phyloP scores from a whole-genome alignment of 2,888 invertebrate species.

The Clanis bilineata region DNA sequence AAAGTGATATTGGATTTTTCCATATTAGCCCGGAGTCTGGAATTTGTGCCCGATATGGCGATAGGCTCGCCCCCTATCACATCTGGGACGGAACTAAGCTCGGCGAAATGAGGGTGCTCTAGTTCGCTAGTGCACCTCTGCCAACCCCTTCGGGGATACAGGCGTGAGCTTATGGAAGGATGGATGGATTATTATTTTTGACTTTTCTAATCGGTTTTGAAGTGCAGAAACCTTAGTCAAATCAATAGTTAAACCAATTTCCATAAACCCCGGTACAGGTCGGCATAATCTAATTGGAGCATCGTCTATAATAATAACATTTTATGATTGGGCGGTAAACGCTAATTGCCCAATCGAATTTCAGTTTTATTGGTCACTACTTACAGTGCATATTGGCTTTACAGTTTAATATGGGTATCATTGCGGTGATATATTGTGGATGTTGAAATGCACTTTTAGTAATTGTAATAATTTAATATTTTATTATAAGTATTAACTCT shows the following conservation, averaged over 20 bases:
- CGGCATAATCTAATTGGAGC: conserved; percentile 4
- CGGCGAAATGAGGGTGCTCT: too few species aligned
- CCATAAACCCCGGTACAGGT: not conserved
- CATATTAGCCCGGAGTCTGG: too few species aligned
- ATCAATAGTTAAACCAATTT: not conserved
- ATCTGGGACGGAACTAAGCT: too few species aligned
- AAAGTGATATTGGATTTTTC: too few species aligned
- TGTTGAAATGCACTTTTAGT: not conserved
- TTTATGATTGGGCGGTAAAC: conserved; percentile 2
- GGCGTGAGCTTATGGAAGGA: too few species aligned
- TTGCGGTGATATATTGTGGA: not conserved
- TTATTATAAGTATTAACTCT: too few species aligned
- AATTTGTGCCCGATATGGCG: too few species aligned
- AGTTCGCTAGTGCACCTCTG: too few species aligned
- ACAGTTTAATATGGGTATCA: not conserved
- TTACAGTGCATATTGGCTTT: not conserved
- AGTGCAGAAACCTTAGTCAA: not conserved
- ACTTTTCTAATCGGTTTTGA: too few species aligned
- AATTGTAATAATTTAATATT: not conserved
- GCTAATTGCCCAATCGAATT: not conserved
- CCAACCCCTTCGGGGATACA: too few species aligned
- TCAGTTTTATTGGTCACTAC: not conserved
- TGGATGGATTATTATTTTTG: too few species aligned
- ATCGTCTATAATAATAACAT: not conserved
- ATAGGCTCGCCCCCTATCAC: too few species aligned